Evolutionary conservation across 2,797 vertebrate genomes (phyloP).

Genomic region (Fundulus diaphanus): DNA sequence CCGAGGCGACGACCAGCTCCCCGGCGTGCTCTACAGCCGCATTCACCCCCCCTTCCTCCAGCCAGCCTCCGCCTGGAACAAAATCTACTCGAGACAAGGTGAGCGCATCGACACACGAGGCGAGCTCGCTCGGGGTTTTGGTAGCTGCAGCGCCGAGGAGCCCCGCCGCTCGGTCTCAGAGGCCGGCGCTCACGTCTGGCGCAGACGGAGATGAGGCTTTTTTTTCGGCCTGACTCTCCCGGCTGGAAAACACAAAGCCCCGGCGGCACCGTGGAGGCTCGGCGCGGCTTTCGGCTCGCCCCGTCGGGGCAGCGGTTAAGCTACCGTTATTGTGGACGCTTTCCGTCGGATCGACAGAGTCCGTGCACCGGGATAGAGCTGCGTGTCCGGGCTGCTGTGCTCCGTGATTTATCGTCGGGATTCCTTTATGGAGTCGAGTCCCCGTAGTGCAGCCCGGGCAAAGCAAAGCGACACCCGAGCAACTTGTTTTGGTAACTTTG

Average conservation of each 20-base stretch:
- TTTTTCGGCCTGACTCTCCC: slow-evolving; percentile 63
- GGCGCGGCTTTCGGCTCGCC: slow-evolving; percentile 28
- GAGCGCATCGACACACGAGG: slow-evolving; percentile 49
- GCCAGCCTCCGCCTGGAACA: neutral
- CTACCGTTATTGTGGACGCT: slow-evolving; percentile 23
- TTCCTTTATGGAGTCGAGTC: slow-evolving; percentile 52
- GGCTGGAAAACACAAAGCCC: slow-evolving; percentile 54
- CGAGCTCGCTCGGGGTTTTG: slow-evolving; percentile 31
- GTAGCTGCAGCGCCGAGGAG: slow-evolving; percentile 29
- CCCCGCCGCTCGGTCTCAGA: slow-evolving; percentile 52
- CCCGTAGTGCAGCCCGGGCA: slow-evolving; percentile 38
- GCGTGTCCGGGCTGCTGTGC: slow-evolving; percentile 43
- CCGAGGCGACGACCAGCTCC: slow-evolving; percentile 58
- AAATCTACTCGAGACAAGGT: slow-evolving; percentile 44
- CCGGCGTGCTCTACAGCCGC: slow-evolving; percentile 28
- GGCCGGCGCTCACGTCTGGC: slow-evolving; percentile 69
- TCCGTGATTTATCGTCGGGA: slow-evolving; percentile 52
- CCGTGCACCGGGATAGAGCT: slow-evolving; percentile 32
- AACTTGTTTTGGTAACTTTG: slow-evolving; percentile 77
- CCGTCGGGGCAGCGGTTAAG: slow-evolving; percentile 12
- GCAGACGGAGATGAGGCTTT: slow-evolving; percentile 72
- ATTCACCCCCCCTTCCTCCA: neutral
- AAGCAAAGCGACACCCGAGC: slow-evolving; percentile 20
- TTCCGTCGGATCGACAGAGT: slow-evolving; percentile 56
- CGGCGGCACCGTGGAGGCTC: slow-evolving; percentile 37